Base-by-base conservation (phyloP, 2,888 invertebrate genomes). In the Glaucopsyche alexis region DNA sequence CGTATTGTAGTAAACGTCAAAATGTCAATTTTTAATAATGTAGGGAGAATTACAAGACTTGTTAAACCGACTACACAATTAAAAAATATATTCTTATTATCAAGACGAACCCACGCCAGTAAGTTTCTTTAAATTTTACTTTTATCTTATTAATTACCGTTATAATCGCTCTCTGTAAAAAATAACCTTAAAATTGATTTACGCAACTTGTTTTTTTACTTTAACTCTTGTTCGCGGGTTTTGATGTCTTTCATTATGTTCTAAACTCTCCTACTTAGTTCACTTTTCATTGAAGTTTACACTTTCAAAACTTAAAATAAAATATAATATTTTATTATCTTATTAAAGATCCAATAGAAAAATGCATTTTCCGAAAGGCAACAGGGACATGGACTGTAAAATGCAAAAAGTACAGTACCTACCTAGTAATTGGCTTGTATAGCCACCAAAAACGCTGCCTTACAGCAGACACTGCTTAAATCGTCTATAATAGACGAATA, bases 1-100 rank as follows among this genome's bases (percentile, higher is more conserved):
- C 76, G 77, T n/a, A n/a, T n/a, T n/a, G n/a, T 79, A 78, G 76
- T 80, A 81, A 78, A 87, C 84, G 92, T 92, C 93, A 93, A 90
- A 86, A 93, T 93, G 93, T 89, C 93, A 91, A 87, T 91, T 81
- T 83, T 91, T 74, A 83, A 84, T 81, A 91, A 88, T 87, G 85
- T 91, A 79, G 76, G 85, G 77, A 86, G 83, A 82, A 78, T 88
- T 78, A 85, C 84, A 84, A 85, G 83, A 82, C 83, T 87, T 73
- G 60, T 85, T 77, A 87, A 86, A 79, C 83, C 87, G 52, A 29
- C 83, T 45, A 82, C 80, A 78, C 80, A 80, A 72, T 75, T 78
- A 8, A 84, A 87, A 75, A 84, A 79, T 79, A 75, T 85, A 52
- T 74, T 86, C 72, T 69, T 88, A 76, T 75, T 89, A 69, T 79